These are phyloP conservation scores for Sapayoa aenigma DNA, from an alignment of 2,113 vertebrate genomes.

Conservation along the genomic window DNA sequence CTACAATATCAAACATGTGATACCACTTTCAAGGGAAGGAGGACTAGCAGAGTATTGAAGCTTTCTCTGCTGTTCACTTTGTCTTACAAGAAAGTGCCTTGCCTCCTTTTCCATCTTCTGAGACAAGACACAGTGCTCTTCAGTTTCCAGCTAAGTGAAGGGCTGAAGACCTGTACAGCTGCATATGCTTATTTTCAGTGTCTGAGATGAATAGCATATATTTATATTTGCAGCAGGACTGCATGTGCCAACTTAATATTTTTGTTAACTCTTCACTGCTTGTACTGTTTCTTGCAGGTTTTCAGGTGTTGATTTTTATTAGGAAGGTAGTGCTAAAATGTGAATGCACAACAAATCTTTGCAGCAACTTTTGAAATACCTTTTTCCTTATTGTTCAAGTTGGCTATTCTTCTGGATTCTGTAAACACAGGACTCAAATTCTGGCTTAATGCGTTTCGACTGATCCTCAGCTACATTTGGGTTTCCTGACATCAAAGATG, in stretches of 20 bases:
- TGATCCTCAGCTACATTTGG: not conserved
- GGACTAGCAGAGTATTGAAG: not conserved
- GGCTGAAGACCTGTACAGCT: conserved; percentile 22
- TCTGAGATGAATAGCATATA: not conserved
- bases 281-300: not conserved
- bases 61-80: not conserved
- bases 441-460: not conserved
- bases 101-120: not conserved
- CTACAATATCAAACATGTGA: not conserved
- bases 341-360: not conserved
- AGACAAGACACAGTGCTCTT: not conserved
- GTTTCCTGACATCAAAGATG: conserved; percentile 3
- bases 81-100: conserved; percentile 2
- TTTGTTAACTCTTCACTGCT: not conserved
- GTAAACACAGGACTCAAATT: not conserved
- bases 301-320: not conserved
- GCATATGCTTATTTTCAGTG: not conserved
- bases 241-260: not conserved
- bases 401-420: not conserved
- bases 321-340: not conserved
- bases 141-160: not conserved
- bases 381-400: not conserved
- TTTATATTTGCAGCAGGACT: not conserved
- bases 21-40: not conserved
- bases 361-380: not conserved